These are phyloP conservation scores for Theretra japonica DNA, from an alignment of 2,888 invertebrate species.

Conservation along the genomic window DNA sequence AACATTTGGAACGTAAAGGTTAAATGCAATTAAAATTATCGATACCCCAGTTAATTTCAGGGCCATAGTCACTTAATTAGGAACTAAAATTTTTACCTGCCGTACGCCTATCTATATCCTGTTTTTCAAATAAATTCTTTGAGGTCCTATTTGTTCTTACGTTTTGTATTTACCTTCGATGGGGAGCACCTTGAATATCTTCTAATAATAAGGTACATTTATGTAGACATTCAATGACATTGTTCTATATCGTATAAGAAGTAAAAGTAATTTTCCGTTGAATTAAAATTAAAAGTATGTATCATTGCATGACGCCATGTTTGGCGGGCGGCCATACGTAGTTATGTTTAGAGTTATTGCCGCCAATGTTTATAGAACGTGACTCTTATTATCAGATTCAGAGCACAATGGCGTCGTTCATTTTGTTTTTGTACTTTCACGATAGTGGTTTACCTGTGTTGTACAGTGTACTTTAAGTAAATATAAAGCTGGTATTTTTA, in stretches of 20 bases:
- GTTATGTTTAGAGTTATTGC: slow-evolving; percentile 15
- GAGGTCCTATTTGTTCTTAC: background rate
- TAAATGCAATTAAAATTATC: slow-evolving; percentile 31
- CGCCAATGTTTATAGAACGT: slow-evolving; percentile 15
- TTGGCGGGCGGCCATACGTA: slow-evolving; percentile 18
- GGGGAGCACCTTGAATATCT: background rate
- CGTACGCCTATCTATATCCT: background rate
- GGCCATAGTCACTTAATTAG: background rate
- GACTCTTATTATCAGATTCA: slow-evolving; percentile 19
- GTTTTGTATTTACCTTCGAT: background rate
- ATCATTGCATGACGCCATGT: slow-evolving; percentile 14
- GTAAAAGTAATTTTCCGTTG: slow-evolving; percentile 24
- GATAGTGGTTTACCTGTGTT: slow-evolving; percentile 8
- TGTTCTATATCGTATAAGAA: background rate
- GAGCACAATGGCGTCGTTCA: slow-evolving; percentile 16
- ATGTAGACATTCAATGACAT: background rate
- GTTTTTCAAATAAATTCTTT: background rate
- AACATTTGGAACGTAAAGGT: slow-evolving; percentile 5
- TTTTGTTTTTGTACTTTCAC: slow-evolving; percentile 1
- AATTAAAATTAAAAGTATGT: slow-evolving; percentile 16
- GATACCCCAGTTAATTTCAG: slow-evolving; percentile 10
- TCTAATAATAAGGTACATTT: background rate
- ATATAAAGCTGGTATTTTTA: background rate
- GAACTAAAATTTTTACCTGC: background rate
- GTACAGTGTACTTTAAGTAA: background rate